Evolutionary conservation across 30 jellyfish, hydroid and myxozoan genomes (phyloP), one percentile per base, ranked within the genome.

Genomic region (Turritopsis dohrnii): DNA sequence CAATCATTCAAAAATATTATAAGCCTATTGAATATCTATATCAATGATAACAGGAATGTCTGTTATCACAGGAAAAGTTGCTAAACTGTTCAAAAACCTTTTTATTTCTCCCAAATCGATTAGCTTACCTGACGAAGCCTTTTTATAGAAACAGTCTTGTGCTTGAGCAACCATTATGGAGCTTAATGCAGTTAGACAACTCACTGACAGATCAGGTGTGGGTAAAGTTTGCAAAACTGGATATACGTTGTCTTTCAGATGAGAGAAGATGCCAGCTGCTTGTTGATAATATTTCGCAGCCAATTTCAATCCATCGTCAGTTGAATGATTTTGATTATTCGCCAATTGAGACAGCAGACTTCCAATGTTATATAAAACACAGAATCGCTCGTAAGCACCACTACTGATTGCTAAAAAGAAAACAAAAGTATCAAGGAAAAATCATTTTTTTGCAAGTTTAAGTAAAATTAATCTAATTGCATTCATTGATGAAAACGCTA

Each of bases 201-300:
- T 93, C 18, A 94, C 96, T 1, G 99, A 82, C 76, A 94, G 72
- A 80, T 94, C 99, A 0, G 97, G 96, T 23, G 99, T 94, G 30
- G 99, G 99, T 21, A 94, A 71, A 5, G 91, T 88, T 52, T 83
- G 90, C 79, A 94, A 29, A 53, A 84, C 97, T 25, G 99, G 99
- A 81, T 84, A 94, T 13, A 88, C 96, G 71, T 86, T 80, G 54
- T 94, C 99, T 54, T 94, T 94, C 20, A 94, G 88, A 81, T 88
- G 87, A 19, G 96, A 72, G 75, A 66, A 94, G 21, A 94, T 85
- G 21, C 99, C 99, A 71, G 95, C 81, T 4, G 97, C 91, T 80
- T 86, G 99, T 76, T 94, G 99, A 53, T 82, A 94, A 83, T 94
- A 94, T 60, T 94, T 94, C 17, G 97, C 99, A 25, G 99, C 99